A percentile compares a stretch with the other conserved stretches of the same genome.
Evolutionary conservation across 2,888 invertebrate species (phyloP).

Genomic region (Sinodicranocentrus sp.): DNA sequence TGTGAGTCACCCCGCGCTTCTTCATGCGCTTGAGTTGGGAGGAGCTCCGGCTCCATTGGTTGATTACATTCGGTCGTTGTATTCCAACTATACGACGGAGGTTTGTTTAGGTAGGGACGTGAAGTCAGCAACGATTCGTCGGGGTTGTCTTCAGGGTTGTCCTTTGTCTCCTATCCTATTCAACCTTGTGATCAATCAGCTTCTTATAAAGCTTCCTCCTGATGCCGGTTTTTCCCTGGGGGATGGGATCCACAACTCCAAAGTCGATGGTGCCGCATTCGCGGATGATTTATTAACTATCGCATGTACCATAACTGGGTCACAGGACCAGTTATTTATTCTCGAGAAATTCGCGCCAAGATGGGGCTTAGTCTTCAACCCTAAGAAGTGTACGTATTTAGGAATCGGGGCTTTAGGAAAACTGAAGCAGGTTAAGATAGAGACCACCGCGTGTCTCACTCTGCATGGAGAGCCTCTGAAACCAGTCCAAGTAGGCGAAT

Average conservation of each 20-base stretch:
- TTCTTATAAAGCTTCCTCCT: conserved; percentile 5
- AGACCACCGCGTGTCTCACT: too few species aligned
- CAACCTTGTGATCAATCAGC: conserved; percentile 17
- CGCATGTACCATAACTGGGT: background rate
- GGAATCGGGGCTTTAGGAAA: too few species aligned
- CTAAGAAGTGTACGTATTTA: too few species aligned
- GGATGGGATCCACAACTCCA: background rate
- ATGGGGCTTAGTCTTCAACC: too few species aligned
- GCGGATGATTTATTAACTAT: conserved; percentile 30
- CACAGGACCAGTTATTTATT: background rate
- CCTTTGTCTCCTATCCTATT: conserved; percentile 29
- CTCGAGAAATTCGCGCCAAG: background rate
- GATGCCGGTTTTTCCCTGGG: conserved; percentile 3
- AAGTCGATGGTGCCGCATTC: conserved; percentile 29
- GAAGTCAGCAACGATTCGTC: background rate
- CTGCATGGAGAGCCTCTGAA: too few species aligned
- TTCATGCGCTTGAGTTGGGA: background rate
- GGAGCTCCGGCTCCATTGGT: background rate
- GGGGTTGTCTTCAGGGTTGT: conserved; percentile 30
- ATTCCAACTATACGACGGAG: background rate
- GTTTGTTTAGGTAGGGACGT: background rate
- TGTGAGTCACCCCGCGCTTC: conserved; percentile 8
- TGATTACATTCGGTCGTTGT: background rate
- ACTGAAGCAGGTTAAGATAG: too few species aligned
- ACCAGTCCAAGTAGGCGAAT: too few species aligned